Percentiles rank a stretch among this genome's conserved stretches.
These are phyloP conservation scores for Lateolabrax maculatus DNA, from an alignment of 2,797 vertebrate genomes.

Conservation along the genomic window DNA sequence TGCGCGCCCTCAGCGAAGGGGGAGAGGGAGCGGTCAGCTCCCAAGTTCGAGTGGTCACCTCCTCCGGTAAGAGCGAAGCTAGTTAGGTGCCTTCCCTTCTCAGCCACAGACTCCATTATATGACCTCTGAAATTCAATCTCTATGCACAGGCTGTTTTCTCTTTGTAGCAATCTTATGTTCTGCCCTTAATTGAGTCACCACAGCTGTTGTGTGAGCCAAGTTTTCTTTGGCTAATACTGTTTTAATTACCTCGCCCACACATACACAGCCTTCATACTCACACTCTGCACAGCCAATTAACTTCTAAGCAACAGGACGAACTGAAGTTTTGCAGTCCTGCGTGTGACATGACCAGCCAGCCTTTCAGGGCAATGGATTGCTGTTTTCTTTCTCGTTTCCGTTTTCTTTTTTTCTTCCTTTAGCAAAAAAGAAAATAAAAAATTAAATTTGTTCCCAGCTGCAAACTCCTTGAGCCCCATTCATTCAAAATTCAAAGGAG, in stretches of 20 bases:
- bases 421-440: background rate
- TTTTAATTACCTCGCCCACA: conserved; percentile 82
- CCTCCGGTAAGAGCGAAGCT: conserved; percentile 88
- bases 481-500: conserved; percentile 24
- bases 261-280: conserved; percentile 66
- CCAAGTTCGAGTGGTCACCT: conserved; percentile 93
- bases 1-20: conserved; percentile 93
- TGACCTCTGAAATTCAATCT: conserved; percentile 47
- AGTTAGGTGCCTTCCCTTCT: background rate
- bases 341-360: conserved; percentile 36
- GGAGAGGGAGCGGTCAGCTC: conserved; percentile 93
- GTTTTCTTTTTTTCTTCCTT: conserved; percentile 20
- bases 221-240: conserved; percentile 81
- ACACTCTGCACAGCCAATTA: conserved; percentile 81
- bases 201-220: conserved; percentile 68
- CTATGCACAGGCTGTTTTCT: conserved; percentile 46
- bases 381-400: background rate
- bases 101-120: background rate
- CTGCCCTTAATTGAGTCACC: conserved; percentile 74
- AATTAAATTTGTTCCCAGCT: background rate
- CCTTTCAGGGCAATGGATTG: conserved; percentile 31
- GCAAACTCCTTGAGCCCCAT: conserved; percentile 1
- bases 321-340: conserved; percentile 51
- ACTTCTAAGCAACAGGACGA: conserved; percentile 65
- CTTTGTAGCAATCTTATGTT: conserved; percentile 46